Percentiles rank a stretch among this genome's conserved stretches.
Evolutionary conservation across 1,140 invertebrate genomes (phyloP).

Genomic region (Cydia pomonella): DNA sequence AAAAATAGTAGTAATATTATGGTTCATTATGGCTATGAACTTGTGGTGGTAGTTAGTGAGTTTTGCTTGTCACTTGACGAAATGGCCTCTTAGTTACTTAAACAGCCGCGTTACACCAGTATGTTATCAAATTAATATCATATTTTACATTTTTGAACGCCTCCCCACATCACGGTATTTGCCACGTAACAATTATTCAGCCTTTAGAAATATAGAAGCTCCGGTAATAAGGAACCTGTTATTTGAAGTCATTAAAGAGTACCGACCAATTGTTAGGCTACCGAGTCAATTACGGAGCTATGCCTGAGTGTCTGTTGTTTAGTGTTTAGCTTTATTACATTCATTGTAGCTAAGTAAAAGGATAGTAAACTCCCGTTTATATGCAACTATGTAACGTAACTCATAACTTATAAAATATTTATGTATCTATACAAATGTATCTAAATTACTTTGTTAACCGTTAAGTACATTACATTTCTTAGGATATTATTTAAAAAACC

Average conservation of each 20-base stretch:
- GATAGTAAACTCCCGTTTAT: neutral
- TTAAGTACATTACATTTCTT: no score
- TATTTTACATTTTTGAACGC: neutral
- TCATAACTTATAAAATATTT: no score
- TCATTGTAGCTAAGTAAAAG: neutral
- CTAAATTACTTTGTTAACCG: no score
- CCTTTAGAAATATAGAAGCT: neutral
- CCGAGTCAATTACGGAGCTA: conserved; percentile 19
- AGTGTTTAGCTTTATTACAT: neutral
- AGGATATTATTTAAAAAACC: no score
- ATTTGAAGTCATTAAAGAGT: conserved; percentile 25
- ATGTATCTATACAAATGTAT: no score
- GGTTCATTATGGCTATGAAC: no score
- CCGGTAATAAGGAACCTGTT: conserved; percentile 8
- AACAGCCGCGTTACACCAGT: neutral
- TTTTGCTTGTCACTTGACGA: no score
- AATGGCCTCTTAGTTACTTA: neutral
- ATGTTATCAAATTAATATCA: neutral
- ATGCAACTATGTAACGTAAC: neutral
- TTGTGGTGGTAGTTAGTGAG: no score
- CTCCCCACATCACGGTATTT: conserved; percentile 8
- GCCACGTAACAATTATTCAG: conserved; percentile 25
- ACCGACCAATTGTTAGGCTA: conserved; percentile 25
- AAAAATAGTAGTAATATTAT: no score
- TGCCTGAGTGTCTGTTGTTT: conserved; percentile 26